A percentile compares a stretch with the other conserved stretches of the same genome.
Conservation (phyloP, 1,140 invertebrate genomes). For the Bombus vancouverensis region DNA sequence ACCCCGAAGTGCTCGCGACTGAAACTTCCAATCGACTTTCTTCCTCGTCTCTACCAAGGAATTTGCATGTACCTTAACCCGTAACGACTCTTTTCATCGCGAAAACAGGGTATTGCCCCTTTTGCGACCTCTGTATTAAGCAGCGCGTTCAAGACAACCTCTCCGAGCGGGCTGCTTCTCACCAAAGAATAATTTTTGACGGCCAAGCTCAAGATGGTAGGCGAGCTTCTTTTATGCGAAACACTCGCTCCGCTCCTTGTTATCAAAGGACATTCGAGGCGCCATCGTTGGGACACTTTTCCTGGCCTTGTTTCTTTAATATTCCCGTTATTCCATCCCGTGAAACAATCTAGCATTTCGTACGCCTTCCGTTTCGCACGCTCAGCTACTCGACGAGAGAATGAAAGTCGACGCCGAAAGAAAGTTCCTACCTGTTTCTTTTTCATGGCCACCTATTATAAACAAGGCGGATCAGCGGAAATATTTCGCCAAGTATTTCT, state of each 20-base stretch:
- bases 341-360: conserved; percentile 45
- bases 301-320: conserved; percentile 44
- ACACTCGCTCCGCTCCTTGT: not conserved
- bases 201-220: not conserved
- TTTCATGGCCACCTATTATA: not conserved
- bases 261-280: conserved; percentile 34
- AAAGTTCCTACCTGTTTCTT: not conserved
- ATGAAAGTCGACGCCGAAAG: not conserved
- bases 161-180: not conserved
- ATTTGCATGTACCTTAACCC: conserved; percentile 17
- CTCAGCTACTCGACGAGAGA: not conserved
- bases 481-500: conserved; percentile 7
- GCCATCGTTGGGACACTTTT: conserved; percentile 19
- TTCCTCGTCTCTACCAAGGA: not conserved
- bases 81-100: not conserved
- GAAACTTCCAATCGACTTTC: conserved; percentile 52
- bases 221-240: not conserved
- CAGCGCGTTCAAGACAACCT: not conserved
- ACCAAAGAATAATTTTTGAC: conserved; percentile 1
- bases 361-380: not conserved
- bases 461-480: not conserved
- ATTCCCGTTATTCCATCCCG: conserved; percentile 31
- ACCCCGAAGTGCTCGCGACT: conserved; percentile 37
- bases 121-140: not conserved
- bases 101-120: not conserved